Conservation (phyloP, 2,113 vertebrate genomes). For the Catharus minimus region DNA sequence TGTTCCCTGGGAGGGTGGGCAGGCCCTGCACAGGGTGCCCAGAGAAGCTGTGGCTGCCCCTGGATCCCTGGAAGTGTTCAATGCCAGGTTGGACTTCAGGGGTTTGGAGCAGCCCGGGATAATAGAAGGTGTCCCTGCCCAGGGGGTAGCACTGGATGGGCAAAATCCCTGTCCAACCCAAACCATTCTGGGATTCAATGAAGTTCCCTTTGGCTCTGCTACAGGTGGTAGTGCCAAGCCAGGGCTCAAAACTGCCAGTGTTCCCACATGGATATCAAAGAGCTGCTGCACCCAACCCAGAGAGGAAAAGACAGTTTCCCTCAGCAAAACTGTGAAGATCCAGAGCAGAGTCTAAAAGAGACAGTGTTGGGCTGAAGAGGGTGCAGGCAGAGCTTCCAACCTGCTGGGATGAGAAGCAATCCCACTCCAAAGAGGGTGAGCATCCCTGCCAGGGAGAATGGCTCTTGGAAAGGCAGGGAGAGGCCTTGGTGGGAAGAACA, state of each 20-base stretch:
- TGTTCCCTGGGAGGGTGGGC: background rate
- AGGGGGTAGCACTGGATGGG: background rate
- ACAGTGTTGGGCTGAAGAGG: background rate
- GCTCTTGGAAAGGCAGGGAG: background rate
- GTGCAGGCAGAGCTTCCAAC: background rate
- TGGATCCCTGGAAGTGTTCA: background rate
- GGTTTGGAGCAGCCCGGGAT: background rate
- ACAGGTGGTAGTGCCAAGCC: fast-evolving
- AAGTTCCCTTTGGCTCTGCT: background rate
- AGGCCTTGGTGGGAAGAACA: background rate
- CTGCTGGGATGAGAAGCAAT: fast-evolving
- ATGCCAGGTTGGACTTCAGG: background rate
- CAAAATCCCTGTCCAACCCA: background rate
- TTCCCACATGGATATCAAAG: background rate
- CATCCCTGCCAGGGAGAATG: background rate
- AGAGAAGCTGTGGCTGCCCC: background rate
- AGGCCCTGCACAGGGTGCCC: background rate
- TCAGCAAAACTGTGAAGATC: background rate
- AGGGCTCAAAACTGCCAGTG: background rate
- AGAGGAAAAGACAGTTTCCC: background rate
- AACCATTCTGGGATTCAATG: background rate
- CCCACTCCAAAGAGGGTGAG: background rate
- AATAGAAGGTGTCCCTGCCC: background rate
- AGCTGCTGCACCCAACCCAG: background rate
- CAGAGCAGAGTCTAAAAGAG: background rate